Evolutionary conservation across 2,797 vertebrate species (phyloP).

Genomic region (Bradypodion pumilum): DNA sequence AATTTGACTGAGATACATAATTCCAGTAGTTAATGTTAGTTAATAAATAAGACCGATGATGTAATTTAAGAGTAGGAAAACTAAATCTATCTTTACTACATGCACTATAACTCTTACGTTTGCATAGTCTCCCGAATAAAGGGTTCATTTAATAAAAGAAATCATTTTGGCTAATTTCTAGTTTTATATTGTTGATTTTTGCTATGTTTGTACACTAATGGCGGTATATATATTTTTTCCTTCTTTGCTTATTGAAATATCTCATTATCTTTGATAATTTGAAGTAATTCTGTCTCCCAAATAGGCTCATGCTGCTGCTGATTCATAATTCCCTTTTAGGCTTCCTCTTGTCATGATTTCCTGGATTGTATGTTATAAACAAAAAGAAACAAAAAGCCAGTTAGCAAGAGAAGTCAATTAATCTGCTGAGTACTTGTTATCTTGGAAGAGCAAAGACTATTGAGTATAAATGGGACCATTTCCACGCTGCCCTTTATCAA

Average conservation of each 20-base stretch:
- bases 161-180: background rate
- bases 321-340: constrained; percentile 21
- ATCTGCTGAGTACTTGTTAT: constrained; percentile 9
- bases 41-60: too few relatives aligned
- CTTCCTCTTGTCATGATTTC: background rate
- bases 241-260: background rate
- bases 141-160: background rate
- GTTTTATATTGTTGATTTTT: background rate
- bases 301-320: background rate
- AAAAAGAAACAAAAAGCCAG: constrained; percentile 10
- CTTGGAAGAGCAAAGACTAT: background rate
- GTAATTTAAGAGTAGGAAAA: too few relatives aligned
- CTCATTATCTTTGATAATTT: background rate
- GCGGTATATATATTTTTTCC: background rate
- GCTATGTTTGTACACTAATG: background rate
- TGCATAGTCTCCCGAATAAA: background rate
- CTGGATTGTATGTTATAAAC: background rate
- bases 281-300: background rate
- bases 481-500: constrained; percentile 4
- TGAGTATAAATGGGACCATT: constrained; percentile 24
- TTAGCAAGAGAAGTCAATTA: constrained; percentile 22
- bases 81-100: too few relatives aligned
- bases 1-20: too few relatives aligned
- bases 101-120: background rate
- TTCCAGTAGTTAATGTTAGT: too few relatives aligned